These are phyloP conservation scores for Scophthalmus maximus DNA, from an alignment of 2,113 vertebrate genomes.

Conservation along the genomic window DNA sequence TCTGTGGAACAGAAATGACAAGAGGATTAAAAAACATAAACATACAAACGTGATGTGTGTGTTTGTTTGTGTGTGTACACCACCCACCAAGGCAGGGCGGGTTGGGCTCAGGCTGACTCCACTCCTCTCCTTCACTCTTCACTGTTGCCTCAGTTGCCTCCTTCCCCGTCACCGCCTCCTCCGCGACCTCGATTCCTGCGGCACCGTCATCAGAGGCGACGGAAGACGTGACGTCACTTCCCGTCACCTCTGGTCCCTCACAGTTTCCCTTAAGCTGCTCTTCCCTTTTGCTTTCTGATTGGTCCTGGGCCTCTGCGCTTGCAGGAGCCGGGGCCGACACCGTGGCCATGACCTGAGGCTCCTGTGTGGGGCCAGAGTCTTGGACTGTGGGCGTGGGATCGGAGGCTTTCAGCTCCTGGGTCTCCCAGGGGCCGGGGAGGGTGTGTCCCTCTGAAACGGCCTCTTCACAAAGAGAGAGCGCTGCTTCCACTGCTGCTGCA, in stretches of 20 bases:
- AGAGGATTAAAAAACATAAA: conserved; percentile 9
- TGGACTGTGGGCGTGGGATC: conserved; percentile 53
- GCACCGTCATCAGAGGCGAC: conserved; percentile 52
- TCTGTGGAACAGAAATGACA: conserved; percentile 80
- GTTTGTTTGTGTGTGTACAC: conserved; percentile 19
- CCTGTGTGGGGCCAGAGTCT: conserved; percentile 41
- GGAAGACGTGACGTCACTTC: conserved; percentile 53
- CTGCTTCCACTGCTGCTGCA: conserved; percentile 95
- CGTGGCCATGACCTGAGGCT: conserved; percentile 21
- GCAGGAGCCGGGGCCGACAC: conserved; percentile 11
- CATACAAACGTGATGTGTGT: neutral
- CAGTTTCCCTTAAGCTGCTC: conserved; percentile 54
- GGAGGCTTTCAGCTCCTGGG: conserved; percentile 75
- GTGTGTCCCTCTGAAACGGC: conserved; percentile 90
- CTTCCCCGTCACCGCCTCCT: conserved; percentile 83
- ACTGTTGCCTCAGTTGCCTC: conserved; percentile 76
- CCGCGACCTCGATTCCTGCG: conserved; percentile 73
- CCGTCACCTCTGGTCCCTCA: conserved; percentile 52
- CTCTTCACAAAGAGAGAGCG: conserved; percentile 95
- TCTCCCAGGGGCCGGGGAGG: conserved; percentile 93
- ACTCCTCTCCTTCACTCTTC: conserved; percentile 84
- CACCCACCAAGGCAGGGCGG: conserved; percentile 76
- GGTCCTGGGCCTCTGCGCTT: conserved; percentile 33
- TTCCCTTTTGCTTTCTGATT: conserved; percentile 65
- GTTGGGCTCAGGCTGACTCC: conserved; percentile 80